phyloP scores from a whole-genome alignment of 2,888 invertebrate genomes.

The Rhamnusium bicolor region DNA sequence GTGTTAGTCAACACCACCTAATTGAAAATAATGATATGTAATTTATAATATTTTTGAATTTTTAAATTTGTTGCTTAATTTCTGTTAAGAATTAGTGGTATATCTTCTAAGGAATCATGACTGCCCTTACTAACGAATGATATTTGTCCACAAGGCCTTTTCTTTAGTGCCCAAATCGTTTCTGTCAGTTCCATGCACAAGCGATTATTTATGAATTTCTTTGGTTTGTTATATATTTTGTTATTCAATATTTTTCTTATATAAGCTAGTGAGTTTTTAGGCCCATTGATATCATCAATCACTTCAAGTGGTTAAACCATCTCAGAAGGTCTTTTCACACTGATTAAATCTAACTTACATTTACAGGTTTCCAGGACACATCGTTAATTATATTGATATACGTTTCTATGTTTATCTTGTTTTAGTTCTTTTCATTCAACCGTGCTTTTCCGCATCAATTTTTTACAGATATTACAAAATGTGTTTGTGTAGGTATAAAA shows the following conservation, averaged over 20 bases:
- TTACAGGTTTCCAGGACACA: slow-evolving; percentile 7
- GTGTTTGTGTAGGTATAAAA: background rate
- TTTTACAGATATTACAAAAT: background rate
- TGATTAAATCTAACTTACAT: slow-evolving; percentile 23
- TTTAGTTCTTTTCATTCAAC: background rate
- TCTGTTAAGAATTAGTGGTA: background rate
- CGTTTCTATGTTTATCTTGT: background rate
- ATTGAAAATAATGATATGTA: too few species aligned
- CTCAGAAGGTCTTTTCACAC: background rate
- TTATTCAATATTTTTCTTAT: slow-evolving; percentile 7
- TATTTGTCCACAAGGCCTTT: background rate
- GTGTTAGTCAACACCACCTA: too few species aligned
- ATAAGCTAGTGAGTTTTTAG: background rate
- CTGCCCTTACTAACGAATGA: background rate
- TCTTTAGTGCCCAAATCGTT: slow-evolving; percentile 10
- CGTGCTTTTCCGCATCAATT: background rate
- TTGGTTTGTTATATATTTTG: background rate
- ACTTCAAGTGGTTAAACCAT: background rate
- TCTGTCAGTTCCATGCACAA: slow-evolving; percentile 17
- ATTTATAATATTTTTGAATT: too few species aligned
- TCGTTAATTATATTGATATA: slow-evolving; percentile 15
- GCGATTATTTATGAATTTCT: background rate
- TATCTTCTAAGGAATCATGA: slow-evolving; percentile 4
- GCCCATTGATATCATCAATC: slow-evolving; percentile 3
- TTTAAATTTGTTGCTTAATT: too few species aligned